A percentile compares a stretch with the other conserved stretches of the same genome.
phyloP scores from a whole-genome alignment of 2,888 invertebrate species.

The Scrobipalpa costella region DNA sequence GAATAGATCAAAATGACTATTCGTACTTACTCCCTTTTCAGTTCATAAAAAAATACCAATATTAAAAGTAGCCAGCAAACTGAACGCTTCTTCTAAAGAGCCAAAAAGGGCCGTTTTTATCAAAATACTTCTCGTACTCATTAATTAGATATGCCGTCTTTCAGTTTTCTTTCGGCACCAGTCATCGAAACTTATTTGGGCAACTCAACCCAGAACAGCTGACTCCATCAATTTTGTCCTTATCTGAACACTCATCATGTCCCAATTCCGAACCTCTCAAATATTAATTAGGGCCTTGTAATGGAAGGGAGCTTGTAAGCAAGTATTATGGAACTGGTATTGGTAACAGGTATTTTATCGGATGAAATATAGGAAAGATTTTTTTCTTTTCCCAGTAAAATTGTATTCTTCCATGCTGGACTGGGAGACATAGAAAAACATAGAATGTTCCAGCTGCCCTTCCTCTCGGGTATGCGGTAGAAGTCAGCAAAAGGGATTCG shows the following conservation, averaged over 20 bases:
- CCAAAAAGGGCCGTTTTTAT: not conserved
- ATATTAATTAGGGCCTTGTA: slow-evolving; percentile 19
- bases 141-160: slow-evolving; percentile 8
- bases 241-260: slow-evolving; percentile 19
- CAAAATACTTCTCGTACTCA: not conserved
- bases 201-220: not conserved
- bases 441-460: too few relatives aligned
- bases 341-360: not conserved
- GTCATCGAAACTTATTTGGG: not conserved
- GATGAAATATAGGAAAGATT: too few relatives aligned
- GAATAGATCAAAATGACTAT: too few relatives aligned
- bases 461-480: too few relatives aligned
- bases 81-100: not conserved
- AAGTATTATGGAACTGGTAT: slow-evolving; percentile 3
- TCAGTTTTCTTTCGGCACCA: not conserved
- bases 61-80: not conserved
- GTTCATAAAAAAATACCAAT: too few relatives aligned
- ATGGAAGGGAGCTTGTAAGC: not conserved
- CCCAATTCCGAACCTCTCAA: slow-evolving; percentile 18
- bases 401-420: too few relatives aligned
- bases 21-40: too few relatives aligned
- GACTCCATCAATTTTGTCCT: slow-evolving; percentile 4
- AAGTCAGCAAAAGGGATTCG: too few relatives aligned
- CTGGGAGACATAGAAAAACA: too few relatives aligned
- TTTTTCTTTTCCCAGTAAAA: too few relatives aligned